A percentile compares a stretch with the other conserved stretches of the same genome.
Conservation (phyloP, 2,888 invertebrate genomes). For the Leptopilina syphax region DNA sequence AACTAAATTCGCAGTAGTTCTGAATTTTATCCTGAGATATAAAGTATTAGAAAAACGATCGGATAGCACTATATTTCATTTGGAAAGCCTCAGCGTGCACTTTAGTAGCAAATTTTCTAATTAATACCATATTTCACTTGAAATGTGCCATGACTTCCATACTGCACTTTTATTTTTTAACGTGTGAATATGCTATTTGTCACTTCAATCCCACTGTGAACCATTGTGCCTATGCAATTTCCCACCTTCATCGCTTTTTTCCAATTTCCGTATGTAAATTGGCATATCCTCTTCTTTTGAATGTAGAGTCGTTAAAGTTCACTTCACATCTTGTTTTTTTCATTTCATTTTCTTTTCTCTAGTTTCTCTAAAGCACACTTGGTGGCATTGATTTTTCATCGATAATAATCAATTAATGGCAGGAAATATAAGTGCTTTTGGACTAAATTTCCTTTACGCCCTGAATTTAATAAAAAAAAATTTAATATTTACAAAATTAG, state of each 20-base stretch:
- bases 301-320: conserved; percentile 36
- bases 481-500: background rate
- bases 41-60: background rate
- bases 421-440: conserved; percentile 13
- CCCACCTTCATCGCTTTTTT: conserved; percentile 31
- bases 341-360: conserved; percentile 19
- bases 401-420: conserved; percentile 3
- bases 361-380: conserved; percentile 13
- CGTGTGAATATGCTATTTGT: conserved; percentile 38
- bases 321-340: conserved; percentile 18
- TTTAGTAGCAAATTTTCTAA: conserved; percentile 37
- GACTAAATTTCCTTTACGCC: background rate
- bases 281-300: conserved; percentile 32
- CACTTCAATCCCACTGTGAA: conserved; percentile 40
- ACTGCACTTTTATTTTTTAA: conserved; percentile 23
- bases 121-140: conserved; percentile 36
- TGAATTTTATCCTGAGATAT: background rate
- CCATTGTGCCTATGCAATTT: conserved; percentile 35
- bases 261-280: conserved; percentile 41
- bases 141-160: conserved; percentile 20
- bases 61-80: conserved; percentile 8
- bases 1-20: background rate
- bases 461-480: background rate
- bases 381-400: conserved; percentile 20
- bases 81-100: conserved; percentile 21